Base-by-base conservation (phyloP, 1,140 invertebrate species). In the Diorhabda elongata region DNA sequence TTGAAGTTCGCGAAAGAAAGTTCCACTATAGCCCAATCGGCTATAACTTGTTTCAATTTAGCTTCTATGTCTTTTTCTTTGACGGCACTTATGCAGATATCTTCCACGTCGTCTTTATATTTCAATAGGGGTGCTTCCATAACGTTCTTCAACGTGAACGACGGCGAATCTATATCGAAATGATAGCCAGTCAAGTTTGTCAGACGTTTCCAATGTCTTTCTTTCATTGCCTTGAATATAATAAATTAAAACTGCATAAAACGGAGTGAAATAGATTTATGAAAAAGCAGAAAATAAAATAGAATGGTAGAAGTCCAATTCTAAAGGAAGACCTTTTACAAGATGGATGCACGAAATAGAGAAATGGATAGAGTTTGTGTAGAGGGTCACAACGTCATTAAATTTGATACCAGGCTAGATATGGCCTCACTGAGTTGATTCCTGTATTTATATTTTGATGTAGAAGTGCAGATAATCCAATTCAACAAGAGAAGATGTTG, bases 51-150 rank as follows among this genome's bases (percentile, higher is more conserved):
- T 74, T 92, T 94, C 47, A 96, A 77, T 83, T 95, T 96, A 2
- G 90, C 90, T 83, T 96, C 94, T 73, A 96, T 96, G 75, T 96
- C 94, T 76, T 91, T 90, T 82, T 96, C 94, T 83, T 95, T 96
- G 0, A 93, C 88, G 4, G 94, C 93, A 74, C 92, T 91, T n/a
- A 94, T 90, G 79, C 93, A 96, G 78, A 95, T 94, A 79, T 95
- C 93, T 88, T 95, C 93, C 68, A 96, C 92, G 76, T 95, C 93
- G 77, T 95, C 93, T 79, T 94, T 95, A 73, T 89, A 86, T 78
- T 93, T 85, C 2, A 96, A 77, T 44, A 96, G 79, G 3, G 93
- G 93, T 26, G 92, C 92, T 83, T 94, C 90, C 84, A 96, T 89
- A 9, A 96, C 88, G 79, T 90, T 90, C 56, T 85, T 88, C 41